Conservation (phyloP, 2,113 vertebrate species). For the Columbina picui region DNA sequence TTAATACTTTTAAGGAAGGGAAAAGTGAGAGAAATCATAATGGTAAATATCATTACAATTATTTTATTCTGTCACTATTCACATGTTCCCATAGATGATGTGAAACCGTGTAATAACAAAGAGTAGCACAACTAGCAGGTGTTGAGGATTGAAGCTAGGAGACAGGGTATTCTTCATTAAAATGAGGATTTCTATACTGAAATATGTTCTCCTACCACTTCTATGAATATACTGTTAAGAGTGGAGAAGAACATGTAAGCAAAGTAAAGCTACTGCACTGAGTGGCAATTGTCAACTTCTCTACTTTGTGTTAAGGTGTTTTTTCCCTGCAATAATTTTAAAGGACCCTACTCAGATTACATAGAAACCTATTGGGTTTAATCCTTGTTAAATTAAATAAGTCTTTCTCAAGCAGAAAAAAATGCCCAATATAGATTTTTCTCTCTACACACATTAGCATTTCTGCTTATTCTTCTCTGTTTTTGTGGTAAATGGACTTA, state of each 20-base stretch:
- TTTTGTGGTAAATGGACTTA: constrained; percentile 6
- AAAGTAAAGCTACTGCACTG: not conserved
- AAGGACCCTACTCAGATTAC: not conserved
- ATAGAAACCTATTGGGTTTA: not conserved
- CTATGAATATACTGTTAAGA: not conserved
- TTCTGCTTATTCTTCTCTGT: not conserved
- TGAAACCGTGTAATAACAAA: not conserved
- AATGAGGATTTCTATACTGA: not conserved
- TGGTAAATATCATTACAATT: not conserved
- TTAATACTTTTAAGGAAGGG: not conserved
- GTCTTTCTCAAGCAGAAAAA: not conserved
- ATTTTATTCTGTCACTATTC: not conserved
- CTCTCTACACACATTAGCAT: not conserved
- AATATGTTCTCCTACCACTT: not conserved
- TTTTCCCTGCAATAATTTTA: not conserved
- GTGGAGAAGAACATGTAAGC: not conserved
- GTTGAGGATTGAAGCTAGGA: not conserved
- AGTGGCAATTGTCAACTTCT: not conserved
- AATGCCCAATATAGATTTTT: not conserved
- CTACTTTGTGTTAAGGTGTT: fast-evolving
- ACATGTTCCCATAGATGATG: not conserved
- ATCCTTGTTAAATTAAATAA: not conserved
- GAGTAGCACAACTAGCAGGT: not conserved
- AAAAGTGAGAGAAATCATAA: not conserved
- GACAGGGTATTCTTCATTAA: not conserved